Base-by-base conservation (phyloP, 2,797 vertebrate species). In the Leucoraja ocellata region DNA sequence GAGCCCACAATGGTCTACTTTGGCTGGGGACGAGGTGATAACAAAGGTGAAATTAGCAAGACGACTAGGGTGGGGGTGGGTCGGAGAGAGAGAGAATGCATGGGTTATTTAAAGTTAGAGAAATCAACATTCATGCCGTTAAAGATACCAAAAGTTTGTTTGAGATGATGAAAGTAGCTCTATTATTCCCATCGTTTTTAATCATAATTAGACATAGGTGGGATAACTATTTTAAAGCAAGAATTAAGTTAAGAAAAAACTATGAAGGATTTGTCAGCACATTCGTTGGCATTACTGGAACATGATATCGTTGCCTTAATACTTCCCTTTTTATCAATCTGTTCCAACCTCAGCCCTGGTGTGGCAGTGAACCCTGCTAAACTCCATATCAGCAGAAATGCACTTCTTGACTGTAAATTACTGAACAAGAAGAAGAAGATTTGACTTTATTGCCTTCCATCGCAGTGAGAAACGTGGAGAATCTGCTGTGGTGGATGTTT, bases 301-400 rank as follows among this genome's bases (percentile, higher is more conserved):
- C 90, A 68, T 16, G 28, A 13, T n/a, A n/a, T 46, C 54, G 71
- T 18, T 16, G 32, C 39, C 58, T 76, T 46, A 74, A 92, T 28
- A 92, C 90, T 92, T 92, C 90, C 90, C 90, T 92, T 92, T 92
- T 92, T 58, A 54, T 58, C 90, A 92, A 54, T 92, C 90, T 76
- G 11, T 13, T 74, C 39, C 32, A 91, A 91, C 23, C 68, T 39
- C 36, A 91, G 21, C 25, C 63, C 2, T 3, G 71, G 80, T 28
- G 2, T 14, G 14, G 25, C 23, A 74, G 71, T 39, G 28, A 76
- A 73, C 71, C 11, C 5, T 11, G 54, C 28, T 25, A 74, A 9
- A 71, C 25, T 32, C 36, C 46, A n/a, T 25, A 23, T 68, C 63
- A 84, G n/a, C 63, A 65, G 68, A 65, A 61, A 36, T 65, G 3